Percentiles rank a stretch among this genome's conserved stretches.
Conservation (phyloP, 92 coral and sea anemone genomes). For the Pocillopora grandis region DNA sequence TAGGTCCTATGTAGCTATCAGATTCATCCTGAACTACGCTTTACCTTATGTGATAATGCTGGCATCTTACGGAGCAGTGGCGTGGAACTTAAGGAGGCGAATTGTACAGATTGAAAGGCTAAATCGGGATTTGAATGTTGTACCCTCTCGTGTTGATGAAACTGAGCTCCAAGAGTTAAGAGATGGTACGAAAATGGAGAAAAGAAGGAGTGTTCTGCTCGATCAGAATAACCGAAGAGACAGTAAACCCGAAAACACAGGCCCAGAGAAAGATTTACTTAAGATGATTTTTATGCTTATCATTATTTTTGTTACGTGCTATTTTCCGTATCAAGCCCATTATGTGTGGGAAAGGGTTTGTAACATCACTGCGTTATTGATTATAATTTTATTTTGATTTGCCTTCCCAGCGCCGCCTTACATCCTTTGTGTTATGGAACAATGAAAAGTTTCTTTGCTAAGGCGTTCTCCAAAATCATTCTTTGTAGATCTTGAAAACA, state of each 20-base stretch:
- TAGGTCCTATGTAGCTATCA: background rate
- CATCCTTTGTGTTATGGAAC: slow-evolving; percentile 72
- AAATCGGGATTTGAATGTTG: background rate
- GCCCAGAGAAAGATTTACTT: slow-evolving; percentile 49
- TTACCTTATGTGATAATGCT: too few relatives aligned
- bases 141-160: background rate
- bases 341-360: slow-evolving; percentile 45
- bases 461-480: slow-evolving; percentile 50
- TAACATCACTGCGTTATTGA: background rate
- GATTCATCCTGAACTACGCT: too few relatives aligned
- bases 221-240: background rate
- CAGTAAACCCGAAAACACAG: slow-evolving; percentile 4
- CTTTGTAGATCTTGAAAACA: background rate
- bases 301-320: slow-evolving; percentile 41
- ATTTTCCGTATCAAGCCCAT: slow-evolving; percentile 56
- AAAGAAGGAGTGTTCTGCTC: too few relatives aligned
- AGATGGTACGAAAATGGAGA: too few relatives aligned
- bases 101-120: background rate
- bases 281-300: slow-evolving; percentile 59
- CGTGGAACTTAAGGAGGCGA: slow-evolving; percentile 14
- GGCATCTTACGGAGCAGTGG: too few relatives aligned
- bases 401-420: slow-evolving; percentile 50
- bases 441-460: slow-evolving; percentile 65
- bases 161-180: slow-evolving; percentile 4
- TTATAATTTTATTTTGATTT: slow-evolving; percentile 50